These are phyloP conservation scores for Cosmia trapezina DNA, from an alignment of 2,888 invertebrate species.

Conservation along the genomic window DNA sequence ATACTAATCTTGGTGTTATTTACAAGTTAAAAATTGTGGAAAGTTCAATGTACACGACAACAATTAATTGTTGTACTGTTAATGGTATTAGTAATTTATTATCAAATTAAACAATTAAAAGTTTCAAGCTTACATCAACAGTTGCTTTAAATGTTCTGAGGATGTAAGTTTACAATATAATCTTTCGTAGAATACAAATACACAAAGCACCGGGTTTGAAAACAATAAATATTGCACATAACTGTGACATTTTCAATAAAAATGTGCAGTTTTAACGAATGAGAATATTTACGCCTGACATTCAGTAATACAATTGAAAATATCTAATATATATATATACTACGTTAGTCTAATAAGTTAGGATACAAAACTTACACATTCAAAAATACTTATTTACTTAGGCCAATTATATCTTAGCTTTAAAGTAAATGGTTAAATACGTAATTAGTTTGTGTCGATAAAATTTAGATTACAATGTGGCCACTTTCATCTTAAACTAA, in stretches of 20 bases:
- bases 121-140: conserved; percentile 76
- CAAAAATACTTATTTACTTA: conserved; percentile 86
- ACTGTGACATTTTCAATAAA: conserved; percentile 67
- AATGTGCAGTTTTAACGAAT: conserved; percentile 75
- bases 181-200: conserved; percentile 69
- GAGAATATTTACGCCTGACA: conserved; percentile 70
- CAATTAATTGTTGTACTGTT: conserved; percentile 67
- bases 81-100: conserved; percentile 59
- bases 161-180: conserved; percentile 70
- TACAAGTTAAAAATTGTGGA: conserved; percentile 76
- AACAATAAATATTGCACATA: conserved; percentile 82
- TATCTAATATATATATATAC: conserved; percentile 68
- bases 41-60: conserved; percentile 74
- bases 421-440: conserved; percentile 77
- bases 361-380: conserved; percentile 85
- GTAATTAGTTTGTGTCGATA: conserved; percentile 72
- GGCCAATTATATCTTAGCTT: conserved; percentile 83
- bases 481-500: conserved; percentile 78
- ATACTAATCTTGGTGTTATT: conserved; percentile 78
- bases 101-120: conserved; percentile 59
- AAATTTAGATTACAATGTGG: conserved; percentile 73
- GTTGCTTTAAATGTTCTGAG: conserved; percentile 85
- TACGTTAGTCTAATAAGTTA: conserved; percentile 77
- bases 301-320: conserved; percentile 65
- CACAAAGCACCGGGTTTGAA: conserved; percentile 82